phyloP scores from a whole-genome alignment of 35 echinoderm and acorn worm genomes.

The Apostichopus japonicus region DNA sequence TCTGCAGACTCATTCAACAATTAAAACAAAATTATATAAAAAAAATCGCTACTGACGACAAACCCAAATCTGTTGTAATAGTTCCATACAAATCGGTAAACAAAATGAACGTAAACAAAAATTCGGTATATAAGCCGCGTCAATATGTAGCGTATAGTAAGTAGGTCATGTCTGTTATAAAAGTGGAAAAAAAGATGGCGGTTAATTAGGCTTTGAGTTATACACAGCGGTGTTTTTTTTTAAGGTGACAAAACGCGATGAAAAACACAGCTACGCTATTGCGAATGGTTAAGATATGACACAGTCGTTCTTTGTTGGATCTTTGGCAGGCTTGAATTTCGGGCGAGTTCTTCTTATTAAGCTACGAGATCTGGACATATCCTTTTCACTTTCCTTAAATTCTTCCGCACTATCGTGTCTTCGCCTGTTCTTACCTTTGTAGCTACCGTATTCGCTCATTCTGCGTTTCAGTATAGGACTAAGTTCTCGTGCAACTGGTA shows the following conservation, averaged over 20 bases:
- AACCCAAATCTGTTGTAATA: too few relatives aligned
- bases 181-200: too few relatives aligned
- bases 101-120: too few relatives aligned
- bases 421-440: slow-evolving; percentile 61
- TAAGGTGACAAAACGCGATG: not conserved
- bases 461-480: slow-evolving; percentile 90
- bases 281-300: slow-evolving; percentile 73
- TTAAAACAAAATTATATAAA: too few relatives aligned
- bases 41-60: too few relatives aligned
- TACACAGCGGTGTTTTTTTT: too few relatives aligned
- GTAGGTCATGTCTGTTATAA: too few relatives aligned
- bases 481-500: slow-evolving; percentile 90
- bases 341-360: slow-evolving; percentile 88
- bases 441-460: slow-evolving; percentile 94
- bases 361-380: slow-evolving; percentile 88
- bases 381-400: slow-evolving; percentile 90
- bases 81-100: too few relatives aligned
- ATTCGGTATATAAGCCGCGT: too few relatives aligned
- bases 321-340: slow-evolving; percentile 87
- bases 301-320: slow-evolving; percentile 92
- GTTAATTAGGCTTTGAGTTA: too few relatives aligned
- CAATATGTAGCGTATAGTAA: too few relatives aligned
- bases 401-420: slow-evolving; percentile 60
- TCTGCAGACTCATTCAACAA: too few relatives aligned
- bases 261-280: not conserved